Evolutionary conservation across 2,888 invertebrate species (phyloP), one percentile per base, ranked within the genome.

Genomic region (Cybosia mesomella): DNA sequence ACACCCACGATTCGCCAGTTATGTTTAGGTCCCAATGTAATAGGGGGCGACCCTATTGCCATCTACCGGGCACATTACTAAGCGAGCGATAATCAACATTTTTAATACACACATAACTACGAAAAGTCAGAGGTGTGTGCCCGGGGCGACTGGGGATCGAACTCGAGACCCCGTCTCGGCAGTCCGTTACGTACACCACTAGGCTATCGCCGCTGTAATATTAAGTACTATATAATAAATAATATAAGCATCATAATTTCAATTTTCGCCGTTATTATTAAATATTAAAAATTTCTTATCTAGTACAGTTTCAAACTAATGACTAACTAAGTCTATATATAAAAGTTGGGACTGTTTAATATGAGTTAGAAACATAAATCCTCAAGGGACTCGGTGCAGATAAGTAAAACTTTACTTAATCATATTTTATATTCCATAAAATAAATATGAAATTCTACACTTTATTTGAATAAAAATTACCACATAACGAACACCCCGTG

Each of bases 391-490:
- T 21, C 22, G 15, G 28, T 7, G 7, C 24, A 49, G 32, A 54
- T 60, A 66, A 65, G 24, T 39, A 59, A 59, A 66, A 59, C 24
- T 66, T 66, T 57, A 22, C 18, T 32, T 32, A 59, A 18, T 7
- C 18, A 36, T 21, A 32, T 58, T 58, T 57, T 28, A 55, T 28
- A 59, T 66, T 62, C 67, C 49, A 58, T 24, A n/a, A 73, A 68
- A 53, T 15, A 55, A 55, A 22, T 49, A 49, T 49, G 49, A n/a
- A 55, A 55, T 24, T 64, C 65, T 55, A 58, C 66, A 66, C 36
- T 80, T 72, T 63, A 61, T 62, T 66, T 75, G 61, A 70, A 75
- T 75, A 74, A 78, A 65, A 68, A 49, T 63, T 15, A 22, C 58
- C 55, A 60, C 63, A 58, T 66, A 32, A 60, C 60, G 70, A 67